Conservation (phyloP, 2,797 vertebrate genomes). For the Phrynocephalus forsythii region DNA sequence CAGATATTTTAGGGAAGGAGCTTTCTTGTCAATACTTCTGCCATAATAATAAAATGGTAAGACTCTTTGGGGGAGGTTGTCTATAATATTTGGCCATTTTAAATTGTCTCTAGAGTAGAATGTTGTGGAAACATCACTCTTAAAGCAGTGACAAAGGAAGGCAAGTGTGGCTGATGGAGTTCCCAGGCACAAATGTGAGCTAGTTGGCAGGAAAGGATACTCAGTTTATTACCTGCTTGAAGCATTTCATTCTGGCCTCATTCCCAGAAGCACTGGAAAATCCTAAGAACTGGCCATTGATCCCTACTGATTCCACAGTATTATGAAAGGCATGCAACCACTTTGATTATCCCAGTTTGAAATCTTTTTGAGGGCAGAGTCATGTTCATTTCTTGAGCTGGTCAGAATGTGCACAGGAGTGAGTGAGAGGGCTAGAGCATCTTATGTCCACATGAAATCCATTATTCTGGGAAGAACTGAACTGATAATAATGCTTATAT, state of each 20-base stretch:
- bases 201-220: neutral
- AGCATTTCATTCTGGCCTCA: neutral
- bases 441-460: neutral
- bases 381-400: neutral
- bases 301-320: neutral
- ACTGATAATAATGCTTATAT: neutral
- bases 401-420: neutral
- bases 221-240: neutral
- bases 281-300: neutral
- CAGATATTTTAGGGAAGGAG: too few species aligned
- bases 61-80: neutral
- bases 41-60: neutral
- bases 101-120: neutral
- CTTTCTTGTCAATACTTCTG: neutral
- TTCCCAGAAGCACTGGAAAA: neutral
- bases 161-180: neutral
- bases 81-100: neutral
- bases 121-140: neutral
- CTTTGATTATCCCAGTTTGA: neutral
- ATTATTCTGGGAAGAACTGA: too few species aligned
- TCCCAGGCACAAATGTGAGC: neutral
- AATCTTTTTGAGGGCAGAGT: neutral
- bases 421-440: neutral
- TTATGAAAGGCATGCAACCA: neutral
- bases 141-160: neutral